phyloP scores from a whole-genome alignment of 2,113 vertebrate genomes.

The Boulengeromyrus knoepffleri region DNA sequence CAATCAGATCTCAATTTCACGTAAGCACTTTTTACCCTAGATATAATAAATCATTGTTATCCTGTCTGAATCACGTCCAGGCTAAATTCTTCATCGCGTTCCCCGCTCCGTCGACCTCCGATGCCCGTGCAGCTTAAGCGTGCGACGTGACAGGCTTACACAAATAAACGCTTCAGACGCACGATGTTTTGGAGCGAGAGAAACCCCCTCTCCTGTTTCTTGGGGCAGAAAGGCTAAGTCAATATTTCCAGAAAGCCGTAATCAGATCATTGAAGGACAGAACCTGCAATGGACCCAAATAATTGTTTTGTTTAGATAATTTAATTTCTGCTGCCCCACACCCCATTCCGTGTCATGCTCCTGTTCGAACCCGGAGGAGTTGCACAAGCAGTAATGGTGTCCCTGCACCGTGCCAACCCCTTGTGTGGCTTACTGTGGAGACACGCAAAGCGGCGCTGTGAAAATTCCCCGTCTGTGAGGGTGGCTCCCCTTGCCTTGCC shows the following conservation, averaged over 20 bases:
- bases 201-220: constrained; percentile 14
- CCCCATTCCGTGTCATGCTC: neutral
- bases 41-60: constrained; percentile 28
- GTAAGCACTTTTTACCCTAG: constrained; percentile 16
- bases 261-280: constrained; percentile 17
- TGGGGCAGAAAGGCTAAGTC: constrained; percentile 20
- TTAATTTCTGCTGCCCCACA: neutral
- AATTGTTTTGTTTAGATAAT: constrained; percentile 13
- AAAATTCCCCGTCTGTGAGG: neutral
- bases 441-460: neutral
- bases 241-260: constrained; percentile 19
- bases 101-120: neutral
- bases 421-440: neutral
- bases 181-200: neutral
- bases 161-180: constrained; percentile 12
- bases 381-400: neutral
- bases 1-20: constrained; percentile 23
- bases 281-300: neutral
- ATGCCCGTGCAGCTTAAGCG: neutral
- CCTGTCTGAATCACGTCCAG: constrained; percentile 21
- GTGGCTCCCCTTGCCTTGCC: neutral
- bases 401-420: neutral
- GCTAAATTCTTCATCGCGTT: neutral
- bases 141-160: neutral
- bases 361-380: neutral